Evolutionary conservation across 1,140 invertebrate species (phyloP), one percentile per base, ranked within the genome.

Genomic region (Neelides sp.): DNA sequence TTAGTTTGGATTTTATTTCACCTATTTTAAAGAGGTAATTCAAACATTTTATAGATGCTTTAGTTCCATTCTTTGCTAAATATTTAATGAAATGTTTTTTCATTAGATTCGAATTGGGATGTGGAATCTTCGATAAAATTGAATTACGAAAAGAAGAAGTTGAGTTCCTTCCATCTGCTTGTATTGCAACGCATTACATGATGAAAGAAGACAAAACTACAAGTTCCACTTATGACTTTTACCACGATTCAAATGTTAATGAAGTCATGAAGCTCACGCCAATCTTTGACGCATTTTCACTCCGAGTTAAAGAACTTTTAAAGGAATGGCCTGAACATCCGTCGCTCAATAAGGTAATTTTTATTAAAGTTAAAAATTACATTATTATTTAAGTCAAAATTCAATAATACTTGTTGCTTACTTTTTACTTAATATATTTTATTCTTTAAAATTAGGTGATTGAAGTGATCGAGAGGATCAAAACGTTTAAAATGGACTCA

Each of bases 301-400:
- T 68, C 2, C 71, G 74, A 41, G 76, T 88, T 1, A 64, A 72
- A n/a, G 68, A 78, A 32, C 66, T 95, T n/a, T 65, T 89, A 15
- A 63, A 73, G 2, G 77, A 88, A 60, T 96, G 88, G 85, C 85
- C 90, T 0, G 87, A 92, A 51, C 85, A 96, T 73, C 88, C 90
- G 0, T 81, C 81, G 0, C 65, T 97, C 1, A 75, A 76, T 61
- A 79, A 85, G 65, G 80, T 86, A 69, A 71, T 66, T 68, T 46
- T n/a, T 48, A 47, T 52, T n/a, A 50, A 5, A 12, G 8, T 54
- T 13, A 34, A 26, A 13, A 32, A 35, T 23, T 13, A 17, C 13
- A 36, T 19, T 42, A 42, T 13, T 45, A 19, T 37, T 40, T 20
- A 30, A 46, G 30, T 27, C 8, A 26, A 37, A 17, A 12, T 41